A percentile compares a stretch with the other conserved stretches of the same genome.
phyloP scores from a whole-genome alignment of 2,113 vertebrate species.

The Scophthalmus maximus region DNA sequence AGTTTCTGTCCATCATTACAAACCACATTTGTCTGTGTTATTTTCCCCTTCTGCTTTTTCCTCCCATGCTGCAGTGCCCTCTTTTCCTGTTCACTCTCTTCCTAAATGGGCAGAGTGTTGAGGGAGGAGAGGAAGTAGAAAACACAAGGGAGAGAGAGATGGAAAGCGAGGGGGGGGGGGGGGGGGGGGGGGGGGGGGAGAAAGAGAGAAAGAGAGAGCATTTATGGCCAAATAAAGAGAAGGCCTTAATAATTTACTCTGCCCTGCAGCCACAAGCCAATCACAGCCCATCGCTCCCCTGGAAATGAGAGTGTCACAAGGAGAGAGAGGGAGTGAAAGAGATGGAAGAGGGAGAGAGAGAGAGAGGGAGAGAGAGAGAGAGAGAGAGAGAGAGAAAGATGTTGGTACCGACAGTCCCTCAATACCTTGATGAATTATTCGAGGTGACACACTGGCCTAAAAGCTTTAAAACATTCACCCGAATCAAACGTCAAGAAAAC shows the following conservation, averaged over 20 bases:
- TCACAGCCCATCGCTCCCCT: constrained; percentile 54
- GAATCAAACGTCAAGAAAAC: constrained; percentile 23
- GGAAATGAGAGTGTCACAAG: constrained; percentile 43
- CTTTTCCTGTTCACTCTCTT: constrained; percentile 55
- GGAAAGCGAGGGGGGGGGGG: constrained; percentile 19
- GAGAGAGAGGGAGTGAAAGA: too few species aligned
- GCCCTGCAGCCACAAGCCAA: constrained; percentile 69
- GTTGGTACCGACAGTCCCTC: constrained; percentile 22
- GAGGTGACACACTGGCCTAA: constrained; percentile 30
- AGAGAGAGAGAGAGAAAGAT: constrained; percentile 15
- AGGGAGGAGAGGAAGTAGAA: constrained; percentile 56
- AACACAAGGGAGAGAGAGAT: constrained; percentile 26
- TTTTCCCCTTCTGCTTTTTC: constrained; percentile 32
- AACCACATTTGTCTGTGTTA: constrained; percentile 45
- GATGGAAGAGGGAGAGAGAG: constrained; percentile 28
- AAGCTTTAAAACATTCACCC: constrained; percentile 38
- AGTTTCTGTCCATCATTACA: constrained; percentile 45
- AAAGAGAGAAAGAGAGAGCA: constrained; percentile 37
- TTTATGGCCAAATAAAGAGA: constrained; percentile 73
- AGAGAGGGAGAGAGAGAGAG: constrained; percentile 5
- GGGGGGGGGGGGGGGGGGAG: constrained; percentile 30
- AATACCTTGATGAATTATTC: constrained; percentile 51
- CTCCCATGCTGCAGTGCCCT: constrained; percentile 22
- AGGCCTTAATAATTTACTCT: constrained; percentile 78
- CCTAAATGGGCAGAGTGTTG: constrained; percentile 59